phyloP scores from a whole-genome alignment of 1,140 invertebrate species.

The Monomorium pharaonis region DNA sequence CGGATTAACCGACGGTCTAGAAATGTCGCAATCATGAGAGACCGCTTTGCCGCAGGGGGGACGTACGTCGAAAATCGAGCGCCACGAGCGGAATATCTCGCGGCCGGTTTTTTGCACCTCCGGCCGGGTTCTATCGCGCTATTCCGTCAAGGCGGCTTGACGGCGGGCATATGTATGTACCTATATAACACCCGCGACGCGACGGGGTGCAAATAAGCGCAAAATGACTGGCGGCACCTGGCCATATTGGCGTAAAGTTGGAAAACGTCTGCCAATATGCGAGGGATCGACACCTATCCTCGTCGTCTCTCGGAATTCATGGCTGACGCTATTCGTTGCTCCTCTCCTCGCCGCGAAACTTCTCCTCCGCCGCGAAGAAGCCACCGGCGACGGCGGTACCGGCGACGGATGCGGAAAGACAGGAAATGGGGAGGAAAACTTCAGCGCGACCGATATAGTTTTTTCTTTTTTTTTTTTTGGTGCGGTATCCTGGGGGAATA shows the following conservation, averaged over 20 bases:
- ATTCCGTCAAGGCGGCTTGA: conserved; percentile 36
- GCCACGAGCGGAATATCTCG: conserved; percentile 10
- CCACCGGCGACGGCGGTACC: too few relatives aligned
- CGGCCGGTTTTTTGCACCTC: conserved; percentile 6
- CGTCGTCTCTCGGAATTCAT: conserved; percentile 62
- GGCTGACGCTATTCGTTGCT: neutral
- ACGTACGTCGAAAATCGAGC: conserved; percentile 14
- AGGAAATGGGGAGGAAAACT: conserved; percentile 32
- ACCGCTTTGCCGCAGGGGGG: neutral
- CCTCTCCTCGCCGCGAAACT: conserved; percentile 30
- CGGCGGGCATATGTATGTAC: conserved; percentile 24
- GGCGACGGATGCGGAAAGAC: conserved; percentile 2
- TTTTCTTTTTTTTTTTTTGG: too few relatives aligned
- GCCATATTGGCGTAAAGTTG: conserved; percentile 77
- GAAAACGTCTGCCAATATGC: conserved; percentile 70
- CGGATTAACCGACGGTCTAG: neutral
- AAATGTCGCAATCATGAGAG: neutral
- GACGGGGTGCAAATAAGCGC: conserved; percentile 75
- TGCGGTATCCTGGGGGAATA: conserved; percentile 24
- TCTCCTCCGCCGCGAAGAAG: neutral
- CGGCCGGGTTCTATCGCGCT: conserved; percentile 7
- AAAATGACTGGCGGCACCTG: conserved; percentile 75
- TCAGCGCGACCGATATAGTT: conserved; percentile 40
- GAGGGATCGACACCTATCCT: conserved; percentile 55
- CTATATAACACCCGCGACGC: conserved; percentile 51